Evolutionary conservation across 1,140 invertebrate species (phyloP).

Genomic region (Stegodyphus mimosarum): DNA sequence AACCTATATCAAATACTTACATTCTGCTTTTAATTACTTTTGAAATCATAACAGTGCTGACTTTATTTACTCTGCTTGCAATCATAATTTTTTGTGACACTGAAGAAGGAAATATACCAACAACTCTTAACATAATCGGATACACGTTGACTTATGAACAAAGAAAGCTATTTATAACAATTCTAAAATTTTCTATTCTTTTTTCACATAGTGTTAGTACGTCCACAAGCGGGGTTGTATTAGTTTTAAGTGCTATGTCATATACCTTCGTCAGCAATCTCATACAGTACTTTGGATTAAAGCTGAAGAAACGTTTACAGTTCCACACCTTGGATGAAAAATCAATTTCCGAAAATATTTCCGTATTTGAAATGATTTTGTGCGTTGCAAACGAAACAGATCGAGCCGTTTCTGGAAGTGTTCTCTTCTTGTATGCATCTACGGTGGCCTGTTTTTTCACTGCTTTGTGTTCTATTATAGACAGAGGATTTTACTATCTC

Average conservation of each 20-base stretch:
- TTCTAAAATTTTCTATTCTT: background rate
- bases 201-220: background rate
- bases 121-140: background rate
- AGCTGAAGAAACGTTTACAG: conserved; percentile 20
- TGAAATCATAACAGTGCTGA: background rate
- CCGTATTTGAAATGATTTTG: background rate
- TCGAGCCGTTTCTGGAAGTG: background rate
- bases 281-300: background rate
- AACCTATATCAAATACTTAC: too few species aligned
- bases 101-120: background rate
- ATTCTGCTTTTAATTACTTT: background rate
- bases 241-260: conserved; percentile 3
- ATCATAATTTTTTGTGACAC: background rate
- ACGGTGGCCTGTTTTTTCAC: conserved; percentile 10
- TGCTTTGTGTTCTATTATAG: background rate
- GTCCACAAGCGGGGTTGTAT: background rate
- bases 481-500: background rate
- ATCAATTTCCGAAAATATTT: conserved; percentile 9
- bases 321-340: background rate
- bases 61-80: background rate
- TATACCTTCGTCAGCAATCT: conserved; percentile 2
- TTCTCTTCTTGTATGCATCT: conserved; percentile 18
- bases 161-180: background rate
- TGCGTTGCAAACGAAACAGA: background rate
- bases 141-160: background rate